A percentile compares a stretch with the other conserved stretches of the same genome.
These are phyloP conservation scores for Echiichthys vipera DNA, from an alignment of 2,797 vertebrate genomes.

Conservation along the genomic window DNA sequence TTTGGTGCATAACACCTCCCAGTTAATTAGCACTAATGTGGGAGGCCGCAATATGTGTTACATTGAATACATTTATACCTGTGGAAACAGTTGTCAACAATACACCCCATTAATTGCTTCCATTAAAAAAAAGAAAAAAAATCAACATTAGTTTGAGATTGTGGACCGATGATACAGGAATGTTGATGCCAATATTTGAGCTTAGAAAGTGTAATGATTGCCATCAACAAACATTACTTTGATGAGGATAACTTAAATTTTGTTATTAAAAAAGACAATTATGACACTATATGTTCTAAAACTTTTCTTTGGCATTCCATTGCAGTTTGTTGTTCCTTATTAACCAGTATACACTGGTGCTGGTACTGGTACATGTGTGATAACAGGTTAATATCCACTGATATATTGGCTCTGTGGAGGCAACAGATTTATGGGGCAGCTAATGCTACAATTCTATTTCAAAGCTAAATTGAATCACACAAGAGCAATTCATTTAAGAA, in stretches of 20 bases:
- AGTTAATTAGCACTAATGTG: constrained; percentile 33
- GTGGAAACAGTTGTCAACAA: constrained; percentile 6
- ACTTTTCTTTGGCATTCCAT: not conserved
- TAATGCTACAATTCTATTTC: not conserved
- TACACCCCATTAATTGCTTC: constrained; percentile 5
- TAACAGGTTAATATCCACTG: not conserved
- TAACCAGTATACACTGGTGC: too few relatives aligned
- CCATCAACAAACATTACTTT: not conserved
- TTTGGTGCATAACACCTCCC: constrained; percentile 32
- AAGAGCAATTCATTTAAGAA: not conserved
- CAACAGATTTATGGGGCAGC: constrained; percentile 32
- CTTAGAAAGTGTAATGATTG: not conserved
- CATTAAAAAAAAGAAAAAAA: constrained; percentile 1
- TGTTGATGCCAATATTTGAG: constrained; percentile 10
- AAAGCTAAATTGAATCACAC: constrained; percentile 8
- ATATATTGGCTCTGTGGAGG: not conserved
- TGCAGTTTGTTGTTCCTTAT: not conserved
- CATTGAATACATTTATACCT: constrained; percentile 43
- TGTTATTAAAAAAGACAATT: not conserved
- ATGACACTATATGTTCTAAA: not conserved
- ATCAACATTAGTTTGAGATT: constrained; percentile 2
- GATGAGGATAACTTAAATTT: not conserved
- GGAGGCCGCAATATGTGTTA: constrained; percentile 18
- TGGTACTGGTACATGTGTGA: not conserved
- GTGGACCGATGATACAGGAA: not conserved